These are phyloP conservation scores for Lasiurus borealis DNA, from an alignment of 2,113 vertebrate species.

Conservation along the genomic window DNA sequence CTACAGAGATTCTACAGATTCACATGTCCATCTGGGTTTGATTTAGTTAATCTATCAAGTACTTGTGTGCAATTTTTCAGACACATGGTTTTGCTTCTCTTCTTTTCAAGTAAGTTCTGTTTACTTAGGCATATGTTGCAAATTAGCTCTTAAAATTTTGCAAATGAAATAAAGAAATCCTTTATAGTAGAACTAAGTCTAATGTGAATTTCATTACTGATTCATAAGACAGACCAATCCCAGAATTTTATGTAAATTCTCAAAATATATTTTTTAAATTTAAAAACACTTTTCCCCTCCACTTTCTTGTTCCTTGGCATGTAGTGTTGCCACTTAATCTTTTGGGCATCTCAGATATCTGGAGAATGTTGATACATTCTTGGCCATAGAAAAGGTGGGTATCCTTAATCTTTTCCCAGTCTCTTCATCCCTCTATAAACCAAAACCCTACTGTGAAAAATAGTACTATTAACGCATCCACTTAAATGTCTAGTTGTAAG, in stretches of 20 bases:
- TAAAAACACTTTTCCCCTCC: slow-evolving; percentile 73
- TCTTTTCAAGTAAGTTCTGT: slow-evolving; percentile 79
- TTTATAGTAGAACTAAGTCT: slow-evolving; percentile 67
- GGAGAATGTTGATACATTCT: slow-evolving; percentile 75
- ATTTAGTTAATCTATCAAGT: slow-evolving; percentile 74
- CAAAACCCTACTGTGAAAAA: neutral
- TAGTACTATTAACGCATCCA: neutral
- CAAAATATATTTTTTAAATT: slow-evolving; percentile 74
- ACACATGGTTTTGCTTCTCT: slow-evolving; percentile 74
- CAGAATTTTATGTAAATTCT: slow-evolving; percentile 71
- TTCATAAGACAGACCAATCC: slow-evolving; percentile 74
- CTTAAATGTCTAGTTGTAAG: neutral
- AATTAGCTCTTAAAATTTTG: slow-evolving; percentile 83
- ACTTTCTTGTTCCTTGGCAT: slow-evolving; percentile 76
- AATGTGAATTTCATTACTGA: slow-evolving; percentile 78
- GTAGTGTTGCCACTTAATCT: slow-evolving; percentile 59
- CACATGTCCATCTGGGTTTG: slow-evolving; percentile 70
- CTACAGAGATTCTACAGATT: slow-evolving; percentile 27
- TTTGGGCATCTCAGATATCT: slow-evolving; percentile 78
- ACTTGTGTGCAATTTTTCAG: slow-evolving; percentile 70
- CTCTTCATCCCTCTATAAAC: neutral
- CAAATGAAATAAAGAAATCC: slow-evolving; percentile 76
- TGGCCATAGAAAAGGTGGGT: slow-evolving; percentile 60
- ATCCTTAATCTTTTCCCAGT: slow-evolving; percentile 68
- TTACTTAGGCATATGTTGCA: slow-evolving; percentile 82